Percentiles rank a stretch among this genome's conserved stretches.
Evolutionary conservation across 2,797 vertebrate genomes (phyloP).

Genomic region (Denticeps clupeoides): DNA sequence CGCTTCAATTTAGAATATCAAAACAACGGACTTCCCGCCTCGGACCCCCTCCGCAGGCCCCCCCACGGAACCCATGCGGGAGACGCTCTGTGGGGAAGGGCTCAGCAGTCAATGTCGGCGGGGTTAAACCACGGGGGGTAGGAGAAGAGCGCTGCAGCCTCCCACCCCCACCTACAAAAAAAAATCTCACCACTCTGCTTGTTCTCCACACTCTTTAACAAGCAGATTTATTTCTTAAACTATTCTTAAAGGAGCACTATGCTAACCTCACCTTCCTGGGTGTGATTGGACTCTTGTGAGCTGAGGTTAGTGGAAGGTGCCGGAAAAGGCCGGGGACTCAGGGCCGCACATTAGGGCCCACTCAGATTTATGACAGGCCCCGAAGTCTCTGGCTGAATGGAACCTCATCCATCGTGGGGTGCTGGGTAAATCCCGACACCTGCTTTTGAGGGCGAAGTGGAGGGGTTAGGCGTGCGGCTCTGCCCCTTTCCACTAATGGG

Average conservation of each 20-base stretch:
- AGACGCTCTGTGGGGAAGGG: not conserved
- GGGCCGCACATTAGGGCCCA: slow-evolving; percentile 14
- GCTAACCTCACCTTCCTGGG: no score
- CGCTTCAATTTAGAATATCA: slow-evolving; percentile 29
- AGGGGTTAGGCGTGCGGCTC: slow-evolving; percentile 54
- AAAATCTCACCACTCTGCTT: no score
- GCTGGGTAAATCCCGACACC: slow-evolving; percentile 33
- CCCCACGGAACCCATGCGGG: not conserved
- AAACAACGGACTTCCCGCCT: slow-evolving; percentile 9
- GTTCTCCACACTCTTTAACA: no score
- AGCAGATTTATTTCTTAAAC: no score
- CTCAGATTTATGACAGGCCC: slow-evolving; percentile 38
- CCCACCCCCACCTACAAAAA: no score
- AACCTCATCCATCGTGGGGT: slow-evolving; percentile 39
- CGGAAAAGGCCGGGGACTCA: not conserved
- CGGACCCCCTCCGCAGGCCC: not conserved
- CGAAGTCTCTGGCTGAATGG: slow-evolving; percentile 42
- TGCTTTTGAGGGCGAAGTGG: slow-evolving; percentile 49
- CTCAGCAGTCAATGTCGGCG: slow-evolving; percentile 38
- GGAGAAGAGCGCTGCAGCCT: no score
- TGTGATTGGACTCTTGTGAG: no score
- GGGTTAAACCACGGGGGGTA: slow-evolving; percentile 27
- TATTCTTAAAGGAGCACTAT: no score
- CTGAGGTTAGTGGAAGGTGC: slow-evolving; percentile 3
- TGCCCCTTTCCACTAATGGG: slow-evolving; percentile 65